Base-by-base conservation (phyloP, 1,140 invertebrate genomes). In the Trissolcus basalis region DNA sequence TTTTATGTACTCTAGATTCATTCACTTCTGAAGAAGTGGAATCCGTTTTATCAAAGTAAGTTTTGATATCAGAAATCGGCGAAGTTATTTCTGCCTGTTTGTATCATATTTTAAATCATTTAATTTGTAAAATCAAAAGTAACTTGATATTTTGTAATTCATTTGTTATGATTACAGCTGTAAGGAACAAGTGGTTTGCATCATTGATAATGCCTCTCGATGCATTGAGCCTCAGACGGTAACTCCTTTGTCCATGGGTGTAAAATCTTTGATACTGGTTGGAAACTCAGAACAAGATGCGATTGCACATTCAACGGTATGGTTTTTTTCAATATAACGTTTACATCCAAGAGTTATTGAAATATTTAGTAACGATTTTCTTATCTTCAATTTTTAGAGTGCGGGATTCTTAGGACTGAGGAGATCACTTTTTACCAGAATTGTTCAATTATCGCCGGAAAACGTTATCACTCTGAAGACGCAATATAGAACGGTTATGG, bases 191-290 rank as follows among this genome's bases (percentile, higher is more conserved):
- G 91, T 93, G 50, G 89, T 93, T 47, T 97, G 96, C 79, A 96
- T 98, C 35, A 91, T 98, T 36, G 96, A 98, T 85, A 96, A 98
- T 87, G 96, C 96, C 11, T 94, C 95, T 0, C 96, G 97, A 79
- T 93, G 92, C 69, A 92, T 92, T 15, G 96, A 98, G 85, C 91
- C 94, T 0, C 94, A 95, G 77, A 92, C 92, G 11, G 84, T 97
- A 16, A 91, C 95, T 49, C 96, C 96, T 0, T 86, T 98, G 7
- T 90, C 92, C 74, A 89, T 93, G 55, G 90, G 91, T 35, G 90
- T 96, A 7, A 90, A 90, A 7, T 93, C 91, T 63, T 89, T 98
- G 45, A 91, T 97, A 10, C 85, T 98, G 36, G 94, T 98, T 14
- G 96, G 97, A 0, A 96, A 98, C 89, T 93, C 93, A 7, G 90